phyloP scores from a whole-genome alignment of 1,140 invertebrate genomes.

The Pomphorhynchus laevis region DNA sequence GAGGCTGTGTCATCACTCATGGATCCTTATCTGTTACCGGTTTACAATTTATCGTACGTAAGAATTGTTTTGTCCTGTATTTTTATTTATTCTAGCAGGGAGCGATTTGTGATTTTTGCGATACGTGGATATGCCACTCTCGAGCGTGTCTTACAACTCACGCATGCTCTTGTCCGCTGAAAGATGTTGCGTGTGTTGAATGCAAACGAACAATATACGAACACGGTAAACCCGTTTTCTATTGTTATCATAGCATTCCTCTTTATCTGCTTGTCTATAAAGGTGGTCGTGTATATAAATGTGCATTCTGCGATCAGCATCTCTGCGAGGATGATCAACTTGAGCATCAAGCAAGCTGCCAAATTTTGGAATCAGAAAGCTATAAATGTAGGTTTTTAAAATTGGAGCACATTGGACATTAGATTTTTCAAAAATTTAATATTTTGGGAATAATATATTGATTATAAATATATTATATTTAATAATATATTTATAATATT shows the following conservation, averaged over 20 bases:
- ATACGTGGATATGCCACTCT: constrained; percentile 80
- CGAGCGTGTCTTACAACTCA: constrained; percentile 51
- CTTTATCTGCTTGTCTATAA: no score
- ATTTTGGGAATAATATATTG: constrained; percentile 36
- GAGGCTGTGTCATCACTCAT: no score
- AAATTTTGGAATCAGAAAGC: constrained; percentile 51
- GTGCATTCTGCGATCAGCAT: constrained; percentile 52
- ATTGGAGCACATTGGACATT: background rate
- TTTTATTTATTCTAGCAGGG: constrained; percentile 33
- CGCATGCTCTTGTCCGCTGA: constrained; percentile 55
- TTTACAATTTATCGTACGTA: no score
- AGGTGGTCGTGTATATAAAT: constrained; percentile 41
- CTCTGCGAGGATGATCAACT: constrained; percentile 91
- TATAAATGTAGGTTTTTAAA: constrained; percentile 59
- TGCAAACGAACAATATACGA: constrained; percentile 66
- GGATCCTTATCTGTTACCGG: no score
- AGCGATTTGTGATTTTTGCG: constrained; percentile 78
- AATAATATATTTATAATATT: no score
- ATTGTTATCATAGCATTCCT: no score
- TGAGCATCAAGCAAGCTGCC: constrained; percentile 82
- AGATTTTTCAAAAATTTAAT: constrained; percentile 8
- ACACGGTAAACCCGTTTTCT: constrained; percentile 31
- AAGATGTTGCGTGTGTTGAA: constrained; percentile 50
- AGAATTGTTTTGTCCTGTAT: constrained; percentile 2
- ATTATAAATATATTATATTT: no score